phyloP scores from a whole-genome alignment of 2,113 vertebrate species.

The Vireo altiloquus region DNA sequence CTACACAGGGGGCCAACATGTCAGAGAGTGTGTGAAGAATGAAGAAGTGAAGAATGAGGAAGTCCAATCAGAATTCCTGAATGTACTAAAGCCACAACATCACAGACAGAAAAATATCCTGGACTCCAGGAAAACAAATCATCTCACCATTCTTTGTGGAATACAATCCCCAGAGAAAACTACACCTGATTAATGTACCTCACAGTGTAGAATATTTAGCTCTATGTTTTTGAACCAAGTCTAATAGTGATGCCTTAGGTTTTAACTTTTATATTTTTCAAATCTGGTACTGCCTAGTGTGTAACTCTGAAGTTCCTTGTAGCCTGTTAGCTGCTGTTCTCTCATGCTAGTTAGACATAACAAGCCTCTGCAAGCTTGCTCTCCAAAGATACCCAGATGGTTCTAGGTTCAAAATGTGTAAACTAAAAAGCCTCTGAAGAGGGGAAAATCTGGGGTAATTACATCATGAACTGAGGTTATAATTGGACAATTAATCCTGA shows the following conservation, averaged over 20 bases:
- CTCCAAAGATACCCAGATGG: no score
- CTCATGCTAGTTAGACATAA: no score
- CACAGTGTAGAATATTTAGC: neutral
- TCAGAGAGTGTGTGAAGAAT: neutral
- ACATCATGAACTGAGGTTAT: no score
- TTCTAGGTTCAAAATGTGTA: no score
- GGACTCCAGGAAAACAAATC: neutral
- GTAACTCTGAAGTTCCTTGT: no score
- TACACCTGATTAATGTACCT: neutral
- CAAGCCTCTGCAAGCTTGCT: no score
- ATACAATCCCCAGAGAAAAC: neutral
- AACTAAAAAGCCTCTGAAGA: no score
- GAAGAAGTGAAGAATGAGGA: neutral
- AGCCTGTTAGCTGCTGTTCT: no score
- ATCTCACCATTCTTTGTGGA: neutral
- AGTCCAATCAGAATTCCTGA: neutral
- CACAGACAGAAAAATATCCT: neutral
- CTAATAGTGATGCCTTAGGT: neutral
- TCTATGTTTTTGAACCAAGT: neutral
- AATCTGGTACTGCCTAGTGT: no score
- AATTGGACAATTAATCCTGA: no score
- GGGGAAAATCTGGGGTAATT: no score
- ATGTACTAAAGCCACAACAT: neutral
- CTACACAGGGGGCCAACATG: fast-evolving
- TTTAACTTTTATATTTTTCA: no score